Evolutionary conservation across 2,888 invertebrate species (phyloP).

Genomic region (Perizoma affinitatum): DNA sequence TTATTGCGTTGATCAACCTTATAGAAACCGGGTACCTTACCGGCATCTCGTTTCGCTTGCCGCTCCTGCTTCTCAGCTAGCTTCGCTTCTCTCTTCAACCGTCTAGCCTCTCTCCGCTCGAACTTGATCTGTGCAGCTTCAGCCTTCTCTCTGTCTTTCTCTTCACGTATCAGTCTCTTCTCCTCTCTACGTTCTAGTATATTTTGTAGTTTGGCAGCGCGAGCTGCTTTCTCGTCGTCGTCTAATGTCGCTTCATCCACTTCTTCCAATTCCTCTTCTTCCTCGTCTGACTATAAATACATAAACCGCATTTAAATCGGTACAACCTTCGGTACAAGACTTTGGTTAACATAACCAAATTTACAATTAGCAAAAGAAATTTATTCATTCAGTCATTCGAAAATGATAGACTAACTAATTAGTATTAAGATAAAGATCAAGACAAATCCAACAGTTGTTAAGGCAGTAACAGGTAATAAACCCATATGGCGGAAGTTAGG

Average conservation of each 20-base stretch:
- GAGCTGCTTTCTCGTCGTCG: slow-evolving; percentile 69
- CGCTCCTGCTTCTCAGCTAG: slow-evolving; percentile 58
- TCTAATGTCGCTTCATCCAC: slow-evolving; percentile 71
- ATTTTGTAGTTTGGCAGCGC: slow-evolving; percentile 54
- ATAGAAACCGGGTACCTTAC: slow-evolving; percentile 41
- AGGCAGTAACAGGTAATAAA: no score
- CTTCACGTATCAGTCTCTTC: slow-evolving; percentile 56
- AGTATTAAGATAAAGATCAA: no score
- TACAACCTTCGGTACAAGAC: no score
- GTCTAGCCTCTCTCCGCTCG: slow-evolving; percentile 63
- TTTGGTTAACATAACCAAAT: no score
- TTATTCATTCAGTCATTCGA: no score
- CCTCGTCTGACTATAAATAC: slow-evolving; percentile 52
- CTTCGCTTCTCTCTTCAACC: slow-evolving; percentile 65
- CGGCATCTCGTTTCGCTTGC: slow-evolving; percentile 61
- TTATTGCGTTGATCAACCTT: no score
- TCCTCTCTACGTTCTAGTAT: slow-evolving; percentile 57
- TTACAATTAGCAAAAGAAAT: no score
- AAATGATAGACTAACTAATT: background rate
- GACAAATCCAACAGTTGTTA: no score
- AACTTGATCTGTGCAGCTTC: slow-evolving; percentile 58
- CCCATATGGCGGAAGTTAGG: no score
- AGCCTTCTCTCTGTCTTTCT: slow-evolving; percentile 55
- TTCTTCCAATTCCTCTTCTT: slow-evolving; percentile 68
- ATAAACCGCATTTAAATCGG: background rate